phyloP scores from a whole-genome alignment of 1,140 invertebrate species.

The Ooceraea biroi region DNA sequence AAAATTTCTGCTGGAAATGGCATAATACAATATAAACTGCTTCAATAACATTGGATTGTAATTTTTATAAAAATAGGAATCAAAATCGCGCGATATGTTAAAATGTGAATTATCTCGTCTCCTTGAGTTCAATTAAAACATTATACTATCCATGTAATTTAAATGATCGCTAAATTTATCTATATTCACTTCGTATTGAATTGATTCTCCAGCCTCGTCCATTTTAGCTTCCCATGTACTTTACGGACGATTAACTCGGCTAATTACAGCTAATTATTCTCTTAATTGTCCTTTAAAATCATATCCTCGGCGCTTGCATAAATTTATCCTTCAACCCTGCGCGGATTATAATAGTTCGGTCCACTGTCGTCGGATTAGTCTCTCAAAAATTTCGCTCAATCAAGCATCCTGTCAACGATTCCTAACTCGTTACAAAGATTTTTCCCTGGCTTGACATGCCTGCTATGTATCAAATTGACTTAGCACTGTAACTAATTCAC shows the following conservation, averaged over 20 bases:
- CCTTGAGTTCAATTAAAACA: conserved; percentile 1
- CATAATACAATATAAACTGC: too few relatives aligned
- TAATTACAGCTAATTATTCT: conserved; percentile 65
- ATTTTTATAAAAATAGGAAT: too few relatives aligned
- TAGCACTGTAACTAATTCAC: conserved; percentile 53
- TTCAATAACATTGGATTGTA: too few relatives aligned
- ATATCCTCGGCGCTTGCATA: conserved; percentile 18
- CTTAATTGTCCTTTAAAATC: conserved; percentile 63
- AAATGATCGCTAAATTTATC: conserved; percentile 30
- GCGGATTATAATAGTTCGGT: conserved; percentile 40
- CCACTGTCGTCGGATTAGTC: background rate
- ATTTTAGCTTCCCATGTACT: conserved; percentile 36
- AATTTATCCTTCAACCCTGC: conserved; percentile 51
- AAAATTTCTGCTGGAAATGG: too few relatives aligned
- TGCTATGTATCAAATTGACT: conserved; percentile 22
- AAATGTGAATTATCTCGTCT: background rate
- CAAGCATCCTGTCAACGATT: background rate
- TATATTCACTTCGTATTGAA: conserved; percentile 53
- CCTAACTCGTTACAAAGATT: conserved; percentile 24
- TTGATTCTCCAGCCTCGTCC: conserved; percentile 38
- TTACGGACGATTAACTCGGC: conserved; percentile 52
- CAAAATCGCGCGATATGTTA: background rate
- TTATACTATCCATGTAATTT: conserved; percentile 24
- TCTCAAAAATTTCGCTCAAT: conserved; percentile 23
- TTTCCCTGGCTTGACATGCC: conserved; percentile 12